A percentile compares a stretch with the other conserved stretches of the same genome.
phyloP scores from a whole-genome alignment of 2,888 invertebrate genomes.

The Drosophila nr. perissopoda region DNA sequence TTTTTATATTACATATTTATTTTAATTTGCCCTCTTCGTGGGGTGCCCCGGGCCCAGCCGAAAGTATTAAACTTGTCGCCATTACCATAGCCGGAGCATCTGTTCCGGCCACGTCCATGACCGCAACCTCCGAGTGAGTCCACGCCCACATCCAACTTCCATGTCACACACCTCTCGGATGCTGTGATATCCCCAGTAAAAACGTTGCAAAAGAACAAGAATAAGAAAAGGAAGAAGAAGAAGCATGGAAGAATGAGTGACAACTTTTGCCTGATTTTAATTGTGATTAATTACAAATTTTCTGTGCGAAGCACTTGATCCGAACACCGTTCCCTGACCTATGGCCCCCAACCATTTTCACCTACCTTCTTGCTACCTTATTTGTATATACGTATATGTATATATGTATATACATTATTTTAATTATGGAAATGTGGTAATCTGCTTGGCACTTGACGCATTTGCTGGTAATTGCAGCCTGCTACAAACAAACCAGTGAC shows the following conservation, averaged over 20 bases:
- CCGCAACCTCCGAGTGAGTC: neutral
- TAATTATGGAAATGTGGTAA: conserved; percentile 75
- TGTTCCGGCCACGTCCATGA: conserved; percentile 31
- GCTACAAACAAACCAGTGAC: neutral
- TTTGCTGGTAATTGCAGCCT: conserved; percentile 32
- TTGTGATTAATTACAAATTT: conserved; percentile 63
- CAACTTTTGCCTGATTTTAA: conserved; percentile 52
- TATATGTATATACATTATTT: conserved; percentile 58
- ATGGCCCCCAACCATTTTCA: neutral
- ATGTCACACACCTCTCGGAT: conserved; percentile 16
- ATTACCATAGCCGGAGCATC: conserved; percentile 35
- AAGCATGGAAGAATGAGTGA: neutral
- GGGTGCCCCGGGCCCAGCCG: conserved; percentile 19
- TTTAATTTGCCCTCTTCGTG: conserved; percentile 55
- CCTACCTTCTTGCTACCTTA: conserved; percentile 41
- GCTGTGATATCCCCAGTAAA: conserved; percentile 23
- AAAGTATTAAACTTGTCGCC: conserved; percentile 68
- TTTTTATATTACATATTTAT: conserved; percentile 64
- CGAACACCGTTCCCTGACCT: neutral
- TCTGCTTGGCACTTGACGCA: conserved; percentile 73
- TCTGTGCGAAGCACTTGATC: conserved; percentile 12
- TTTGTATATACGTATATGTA: conserved; percentile 50
- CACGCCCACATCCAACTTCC: conserved; percentile 2
- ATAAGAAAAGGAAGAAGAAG: conserved; percentile 1
- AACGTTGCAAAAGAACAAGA: conserved; percentile 9